Conservation (phyloP, 2,888 invertebrate species). For the Spicauda simplicius region DNA sequence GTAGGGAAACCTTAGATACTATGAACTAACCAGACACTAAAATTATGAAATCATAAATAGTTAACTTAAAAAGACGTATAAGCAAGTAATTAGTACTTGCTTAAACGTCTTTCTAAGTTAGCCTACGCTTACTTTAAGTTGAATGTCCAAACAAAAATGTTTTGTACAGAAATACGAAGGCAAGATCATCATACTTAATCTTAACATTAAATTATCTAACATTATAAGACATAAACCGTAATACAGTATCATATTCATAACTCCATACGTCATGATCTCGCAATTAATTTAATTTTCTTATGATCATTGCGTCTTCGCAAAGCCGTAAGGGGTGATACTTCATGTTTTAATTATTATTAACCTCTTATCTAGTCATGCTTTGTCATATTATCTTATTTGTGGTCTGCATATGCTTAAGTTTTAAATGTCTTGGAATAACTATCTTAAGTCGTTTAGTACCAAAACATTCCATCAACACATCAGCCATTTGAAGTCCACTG, state of each 20-base stretch:
- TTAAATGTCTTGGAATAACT: background rate
- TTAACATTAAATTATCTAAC: background rate
- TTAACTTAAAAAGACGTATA: too few relatives aligned
- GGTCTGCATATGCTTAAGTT: background rate
- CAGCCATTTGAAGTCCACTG: too few relatives aligned
- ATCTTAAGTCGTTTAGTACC: too few relatives aligned
- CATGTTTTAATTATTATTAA: background rate
- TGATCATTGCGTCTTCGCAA: constrained; percentile 44
- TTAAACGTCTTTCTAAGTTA: too few relatives aligned
- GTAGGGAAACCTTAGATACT: too few relatives aligned
- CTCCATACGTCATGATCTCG: constrained; percentile 46
- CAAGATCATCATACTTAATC: background rate
- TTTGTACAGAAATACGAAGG: too few relatives aligned
- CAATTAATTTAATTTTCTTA: constrained; percentile 56
- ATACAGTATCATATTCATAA: background rate
- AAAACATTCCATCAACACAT: too few relatives aligned
- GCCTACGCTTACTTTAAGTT: too few relatives aligned
- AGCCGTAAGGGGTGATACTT: constrained; percentile 7
- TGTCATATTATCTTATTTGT: background rate
- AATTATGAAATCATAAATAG: too few relatives aligned
- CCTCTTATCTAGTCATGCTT: background rate
- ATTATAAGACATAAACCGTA: background rate
- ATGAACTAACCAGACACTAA: too few relatives aligned
- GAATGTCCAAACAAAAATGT: too few relatives aligned
- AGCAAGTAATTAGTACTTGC: too few relatives aligned